Percentiles rank a stretch among this genome's conserved stretches.
Evolutionary conservation across 2,113 vertebrate species (phyloP).

Genomic region (Tonatia bakeri): DNA sequence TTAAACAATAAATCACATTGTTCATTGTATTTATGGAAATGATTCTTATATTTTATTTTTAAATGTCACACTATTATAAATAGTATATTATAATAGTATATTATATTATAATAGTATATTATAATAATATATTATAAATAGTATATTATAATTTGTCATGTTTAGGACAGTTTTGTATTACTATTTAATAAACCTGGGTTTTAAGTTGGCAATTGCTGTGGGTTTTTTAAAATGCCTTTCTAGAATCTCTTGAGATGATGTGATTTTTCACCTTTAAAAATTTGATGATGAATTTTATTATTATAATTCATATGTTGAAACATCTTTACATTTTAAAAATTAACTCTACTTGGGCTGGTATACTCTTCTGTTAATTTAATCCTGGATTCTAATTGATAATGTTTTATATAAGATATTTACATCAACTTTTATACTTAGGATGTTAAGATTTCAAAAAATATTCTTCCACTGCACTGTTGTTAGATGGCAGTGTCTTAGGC

Average conservation of each 20-base stretch:
- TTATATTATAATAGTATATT: no score
- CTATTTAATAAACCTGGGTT: neutral
- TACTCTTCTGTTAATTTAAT: neutral
- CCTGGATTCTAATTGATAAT: neutral
- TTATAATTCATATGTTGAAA: neutral
- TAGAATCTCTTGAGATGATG: neutral
- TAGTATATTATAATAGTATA: no score
- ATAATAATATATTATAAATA: no score
- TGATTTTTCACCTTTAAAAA: neutral
- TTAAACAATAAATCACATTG: neutral
- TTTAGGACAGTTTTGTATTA: neutral
- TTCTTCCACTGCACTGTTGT: neutral
- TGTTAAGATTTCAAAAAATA: neutral
- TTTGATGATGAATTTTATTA: neutral
- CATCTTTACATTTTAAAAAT: neutral
- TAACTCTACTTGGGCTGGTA: neutral
- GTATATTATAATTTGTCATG: neutral
- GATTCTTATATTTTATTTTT: neutral
- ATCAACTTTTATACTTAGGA: neutral
- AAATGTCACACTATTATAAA: neutral
- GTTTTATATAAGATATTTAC: neutral
- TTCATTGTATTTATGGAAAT: slow-evolving; percentile 3
- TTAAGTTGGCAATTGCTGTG: neutral
- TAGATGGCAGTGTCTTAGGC: neutral
- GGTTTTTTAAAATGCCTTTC: neutral